phyloP scores from a whole-genome alignment of 2,113 vertebrate species.

The Heterotis niloticus region DNA sequence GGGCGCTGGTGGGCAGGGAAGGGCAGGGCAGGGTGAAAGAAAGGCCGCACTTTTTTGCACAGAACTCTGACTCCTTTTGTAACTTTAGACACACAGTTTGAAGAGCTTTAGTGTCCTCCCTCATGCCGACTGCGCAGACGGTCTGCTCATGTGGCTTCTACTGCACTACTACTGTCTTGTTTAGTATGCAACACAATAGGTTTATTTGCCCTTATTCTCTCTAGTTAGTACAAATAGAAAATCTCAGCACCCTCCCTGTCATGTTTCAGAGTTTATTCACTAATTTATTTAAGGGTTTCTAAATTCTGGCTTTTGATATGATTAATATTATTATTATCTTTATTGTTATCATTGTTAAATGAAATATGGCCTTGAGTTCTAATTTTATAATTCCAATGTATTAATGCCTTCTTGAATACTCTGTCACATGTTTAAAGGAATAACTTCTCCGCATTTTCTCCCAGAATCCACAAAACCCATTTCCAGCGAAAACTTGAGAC shows the following conservation, averaged over 20 bases:
- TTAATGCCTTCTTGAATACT: slow-evolving; percentile 27
- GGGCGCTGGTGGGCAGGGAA: slow-evolving; percentile 7
- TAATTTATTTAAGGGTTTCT: slow-evolving; percentile 20
- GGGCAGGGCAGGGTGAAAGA: slow-evolving; percentile 20
- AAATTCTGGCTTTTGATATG: slow-evolving; percentile 19
- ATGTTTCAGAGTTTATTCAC: slow-evolving; percentile 8
- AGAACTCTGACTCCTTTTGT: slow-evolving; percentile 43
- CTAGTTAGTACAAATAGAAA: slow-evolving; percentile 9
- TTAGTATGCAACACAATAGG: slow-evolving; percentile 21
- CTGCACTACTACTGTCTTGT: slow-evolving; percentile 30
- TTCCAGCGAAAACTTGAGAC: not conserved
- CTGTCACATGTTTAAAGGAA: slow-evolving; percentile 7
- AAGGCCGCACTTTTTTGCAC: slow-evolving; percentile 56
- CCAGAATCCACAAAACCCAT: slow-evolving; percentile 8
- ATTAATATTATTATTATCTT: slow-evolving; percentile 19
- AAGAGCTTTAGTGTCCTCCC: slow-evolving; percentile 35
- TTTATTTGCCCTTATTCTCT: slow-evolving; percentile 20
- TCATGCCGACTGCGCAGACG: slow-evolving; percentile 35
- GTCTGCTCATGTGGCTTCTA: slow-evolving; percentile 26
- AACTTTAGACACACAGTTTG: slow-evolving; percentile 37
- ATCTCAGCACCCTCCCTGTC: slow-evolving; percentile 13
- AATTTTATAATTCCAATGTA: slow-evolving; percentile 22
- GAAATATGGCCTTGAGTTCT: slow-evolving; percentile 23
- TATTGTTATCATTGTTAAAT: slow-evolving; percentile 20
- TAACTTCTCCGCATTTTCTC: not conserved